These are phyloP conservation scores for Hippocampus guttulatus DNA, from an alignment of 2,113 vertebrate genomes.

Conservation along the genomic window DNA sequence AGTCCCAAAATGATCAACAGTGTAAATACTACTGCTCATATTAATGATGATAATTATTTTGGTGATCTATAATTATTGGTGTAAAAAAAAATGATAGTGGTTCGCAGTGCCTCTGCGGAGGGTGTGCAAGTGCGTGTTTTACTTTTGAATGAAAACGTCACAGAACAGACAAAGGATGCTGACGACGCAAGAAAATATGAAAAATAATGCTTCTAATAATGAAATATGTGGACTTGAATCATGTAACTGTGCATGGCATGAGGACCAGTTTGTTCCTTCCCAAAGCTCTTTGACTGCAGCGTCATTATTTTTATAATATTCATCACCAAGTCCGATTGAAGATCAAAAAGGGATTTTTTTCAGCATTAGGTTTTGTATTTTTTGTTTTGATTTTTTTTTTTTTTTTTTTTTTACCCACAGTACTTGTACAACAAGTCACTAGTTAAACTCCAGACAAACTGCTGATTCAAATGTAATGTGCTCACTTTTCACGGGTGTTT, in stretches of 20 bases:
- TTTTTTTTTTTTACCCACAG: not conserved
- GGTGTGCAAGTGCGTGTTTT: not conserved
- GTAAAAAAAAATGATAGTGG: not conserved
- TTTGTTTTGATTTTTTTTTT: not conserved
- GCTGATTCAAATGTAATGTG: not conserved
- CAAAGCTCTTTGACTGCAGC: not conserved
- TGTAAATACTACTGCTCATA: slow-evolving; percentile 71
- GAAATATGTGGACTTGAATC: not conserved
- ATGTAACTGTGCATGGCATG: slow-evolving; percentile 9
- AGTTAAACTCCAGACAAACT: not conserved
- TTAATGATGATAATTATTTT: slow-evolving; percentile 52
- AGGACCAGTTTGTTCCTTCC: not conserved
- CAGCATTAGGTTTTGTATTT: not conserved
- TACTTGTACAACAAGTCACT: not conserved
- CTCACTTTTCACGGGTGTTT: not conserved
- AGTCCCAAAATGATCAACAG: slow-evolving; percentile 55
- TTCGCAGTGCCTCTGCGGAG: not conserved
- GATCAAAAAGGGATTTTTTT: not conserved
- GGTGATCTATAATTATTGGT: not conserved
- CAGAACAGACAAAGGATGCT: no score
- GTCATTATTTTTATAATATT: not conserved
- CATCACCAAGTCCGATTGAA: not conserved
- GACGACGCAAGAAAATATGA: not conserved
- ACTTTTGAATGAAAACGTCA: not conserved
- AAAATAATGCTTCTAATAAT: not conserved